phyloP scores from a whole-genome alignment of 2,113 vertebrate genomes.

The Silurus asotus region DNA sequence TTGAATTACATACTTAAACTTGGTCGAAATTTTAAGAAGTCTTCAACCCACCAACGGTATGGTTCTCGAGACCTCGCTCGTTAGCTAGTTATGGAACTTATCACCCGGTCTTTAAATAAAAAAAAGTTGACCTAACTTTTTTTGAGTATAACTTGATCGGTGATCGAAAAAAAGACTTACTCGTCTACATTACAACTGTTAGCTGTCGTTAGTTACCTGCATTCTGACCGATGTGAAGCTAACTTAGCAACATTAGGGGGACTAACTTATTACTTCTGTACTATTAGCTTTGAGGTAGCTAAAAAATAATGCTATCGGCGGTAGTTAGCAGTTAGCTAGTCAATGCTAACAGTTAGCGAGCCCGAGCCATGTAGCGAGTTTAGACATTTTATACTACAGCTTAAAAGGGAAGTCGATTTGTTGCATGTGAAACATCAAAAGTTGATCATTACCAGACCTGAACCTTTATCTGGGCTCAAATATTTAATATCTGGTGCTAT shows the following conservation, averaged over 20 bases:
- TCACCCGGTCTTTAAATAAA: no score
- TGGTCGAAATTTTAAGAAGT: background rate
- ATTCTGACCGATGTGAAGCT: background rate
- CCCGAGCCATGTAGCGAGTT: background rate
- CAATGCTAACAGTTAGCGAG: background rate
- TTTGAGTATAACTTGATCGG: background rate
- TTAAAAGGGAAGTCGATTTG: no score
- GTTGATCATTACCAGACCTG: background rate
- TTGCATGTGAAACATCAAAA: background rate
- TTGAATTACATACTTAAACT: conserved; percentile 12
- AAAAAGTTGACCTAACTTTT: no score
- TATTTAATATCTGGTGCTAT: background rate
- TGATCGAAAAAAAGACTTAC: background rate
- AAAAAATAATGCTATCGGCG: background rate
- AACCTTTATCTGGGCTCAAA: background rate
- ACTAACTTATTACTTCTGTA: background rate
- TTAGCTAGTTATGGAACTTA: background rate
- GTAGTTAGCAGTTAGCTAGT: background rate
- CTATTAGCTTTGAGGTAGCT: background rate
- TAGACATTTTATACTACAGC: background rate
- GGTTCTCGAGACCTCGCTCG: background rate
- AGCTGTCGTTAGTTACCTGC: background rate
- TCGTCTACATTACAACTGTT: no score
- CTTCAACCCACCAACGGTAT: background rate
- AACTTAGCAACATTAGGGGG: background rate